These are phyloP conservation scores for Hirtodrosophila duncani DNA, from an alignment of 2,888 invertebrate species.

Conservation along the genomic window DNA sequence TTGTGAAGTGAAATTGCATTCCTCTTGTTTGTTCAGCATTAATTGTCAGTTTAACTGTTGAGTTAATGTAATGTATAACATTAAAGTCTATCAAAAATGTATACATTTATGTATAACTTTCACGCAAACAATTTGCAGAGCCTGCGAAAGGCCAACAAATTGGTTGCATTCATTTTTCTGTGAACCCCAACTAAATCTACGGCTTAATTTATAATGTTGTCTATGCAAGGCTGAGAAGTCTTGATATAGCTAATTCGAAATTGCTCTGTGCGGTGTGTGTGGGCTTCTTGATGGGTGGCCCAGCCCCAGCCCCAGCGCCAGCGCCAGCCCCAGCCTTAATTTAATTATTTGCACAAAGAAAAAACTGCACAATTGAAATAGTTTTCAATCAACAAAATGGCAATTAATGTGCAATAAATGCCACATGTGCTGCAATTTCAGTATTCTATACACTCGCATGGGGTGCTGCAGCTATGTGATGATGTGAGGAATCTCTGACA, in stretches of 20 bases:
- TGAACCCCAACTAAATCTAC: too few relatives aligned
- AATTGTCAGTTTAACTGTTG: slow-evolving; percentile 41
- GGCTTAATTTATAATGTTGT: too few relatives aligned
- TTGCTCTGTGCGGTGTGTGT: too few relatives aligned
- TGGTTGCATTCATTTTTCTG: slow-evolving; percentile 22
- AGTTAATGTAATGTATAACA: slow-evolving; percentile 56
- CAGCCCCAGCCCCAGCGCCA: too few relatives aligned
- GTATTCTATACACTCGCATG: slow-evolving; percentile 14
- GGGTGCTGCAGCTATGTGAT: too few relatives aligned
- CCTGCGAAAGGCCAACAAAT: slow-evolving; percentile 20
- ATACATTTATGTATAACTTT: slow-evolving; percentile 42
- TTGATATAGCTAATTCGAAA: too few relatives aligned
- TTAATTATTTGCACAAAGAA: slow-evolving; percentile 21
- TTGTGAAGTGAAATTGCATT: slow-evolving; percentile 52
- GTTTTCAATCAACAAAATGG: slow-evolving; percentile 54
- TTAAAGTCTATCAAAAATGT: slow-evolving; percentile 34
- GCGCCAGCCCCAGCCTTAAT: slow-evolving; percentile 20
- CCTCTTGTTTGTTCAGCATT: slow-evolving; percentile 1
- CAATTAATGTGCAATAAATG: slow-evolving; percentile 52
- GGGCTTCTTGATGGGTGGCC: too few relatives aligned
- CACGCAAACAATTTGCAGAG: slow-evolving; percentile 47
- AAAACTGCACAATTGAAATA: slow-evolving; percentile 43
- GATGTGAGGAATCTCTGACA: too few relatives aligned
- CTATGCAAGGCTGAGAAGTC: too few relatives aligned
- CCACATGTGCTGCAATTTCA: slow-evolving; percentile 44